Base-by-base conservation (phyloP, 1,140 invertebrate genomes). In the Aphelenchoides avenae region DNA sequence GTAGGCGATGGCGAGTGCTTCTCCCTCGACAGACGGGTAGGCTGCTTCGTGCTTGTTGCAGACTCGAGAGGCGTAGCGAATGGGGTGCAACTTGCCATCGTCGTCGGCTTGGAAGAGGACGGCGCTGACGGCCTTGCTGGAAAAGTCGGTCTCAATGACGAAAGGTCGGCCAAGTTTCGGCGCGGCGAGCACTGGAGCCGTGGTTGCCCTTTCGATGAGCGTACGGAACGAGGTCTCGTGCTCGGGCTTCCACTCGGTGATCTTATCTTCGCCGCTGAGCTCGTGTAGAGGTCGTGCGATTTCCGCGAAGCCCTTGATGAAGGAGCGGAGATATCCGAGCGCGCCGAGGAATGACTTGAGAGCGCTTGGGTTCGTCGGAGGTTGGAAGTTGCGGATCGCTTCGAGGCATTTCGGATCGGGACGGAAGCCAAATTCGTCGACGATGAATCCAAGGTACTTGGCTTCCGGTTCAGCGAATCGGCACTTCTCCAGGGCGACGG, bases 91-190 rank as follows among this genome's bases (percentile, higher is more conserved):
- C 42, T 57, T 30, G 1, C 27, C 39, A 1, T 54, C 11, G 1
- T 1, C 5, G 22, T 54, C 39, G 24, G 33, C n/a, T 54, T 54
- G 52, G 7, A 54, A 18, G 22, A 54, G 41, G 9, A 29, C 33
- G 20, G 20, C 52, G 13, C 20, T 47, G 36, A 51, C 39, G n/a
- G 52, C 52, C 5, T 20, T 31, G 5, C 29, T 11, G 15, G 46
- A 53, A 0, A 56, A 51, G 49, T 59, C 57, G 2, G 37, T 57
- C 18, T 59, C 57, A 3, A 59, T 22, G 0, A 51, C 26, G 27
- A 59, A 59, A 6, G 57, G 57, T 34, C 49, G 11, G 1, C 52
- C 52, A 53, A 59, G 49, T 20, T 36, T 24, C n/a, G 57, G 57
- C 11, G 57, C 15, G 0, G 57, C 57, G 2, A 59, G 36, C 5